Base-by-base conservation (phyloP, 2,797 vertebrate genomes). In the Remorina albescens region DNA sequence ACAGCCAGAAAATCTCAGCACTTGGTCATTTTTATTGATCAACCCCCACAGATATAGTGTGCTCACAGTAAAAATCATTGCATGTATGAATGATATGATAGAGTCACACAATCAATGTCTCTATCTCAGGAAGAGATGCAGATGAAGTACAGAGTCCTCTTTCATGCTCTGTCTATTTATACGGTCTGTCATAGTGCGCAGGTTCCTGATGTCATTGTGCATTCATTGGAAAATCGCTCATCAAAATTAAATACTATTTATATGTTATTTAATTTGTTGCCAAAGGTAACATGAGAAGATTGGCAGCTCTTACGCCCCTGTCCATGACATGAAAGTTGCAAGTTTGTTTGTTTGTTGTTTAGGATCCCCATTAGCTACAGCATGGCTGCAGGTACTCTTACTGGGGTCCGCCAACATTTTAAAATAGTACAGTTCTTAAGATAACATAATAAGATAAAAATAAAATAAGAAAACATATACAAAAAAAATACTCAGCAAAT, bases 11-110 rank as follows among this genome's bases (percentile, higher is more conserved):
- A 44, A 37, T 47, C 26, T 39, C 50, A 46, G 58, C 54, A 61
- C 53, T 67, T 58, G 25, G 18, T 67, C 18, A 60, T 64, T 75
- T 60, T 5, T 72, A 41, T 57, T 46, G 55, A 81, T 74, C 19
- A 69, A 23, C 50, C 42, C 19, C 23, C 9, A 19, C 61, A 49
- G 47, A 73, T 55, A 42, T 44, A 69, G 46, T 67, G 65, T 66
- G 56, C 34, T 73, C 39, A 55, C 41, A 64, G 23, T 47, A 19
- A 76, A 76, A 75, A 70, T 63, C 9, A 49, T 46, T 70, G 41
- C 1, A 12, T 19, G 6, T 49, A 47, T 63, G 18, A 68, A 64
- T 71, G 37, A 8, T 23, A 64, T 71, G 37, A 8, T 23, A 49
- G 39, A 34, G 63, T 58, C 19, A 44, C 37, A 57, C 49, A 54